Evolutionary conservation across 2,888 invertebrate species (phyloP), one percentile per base, ranked within the genome.

Genomic region (Halocaridina rubra): DNA sequence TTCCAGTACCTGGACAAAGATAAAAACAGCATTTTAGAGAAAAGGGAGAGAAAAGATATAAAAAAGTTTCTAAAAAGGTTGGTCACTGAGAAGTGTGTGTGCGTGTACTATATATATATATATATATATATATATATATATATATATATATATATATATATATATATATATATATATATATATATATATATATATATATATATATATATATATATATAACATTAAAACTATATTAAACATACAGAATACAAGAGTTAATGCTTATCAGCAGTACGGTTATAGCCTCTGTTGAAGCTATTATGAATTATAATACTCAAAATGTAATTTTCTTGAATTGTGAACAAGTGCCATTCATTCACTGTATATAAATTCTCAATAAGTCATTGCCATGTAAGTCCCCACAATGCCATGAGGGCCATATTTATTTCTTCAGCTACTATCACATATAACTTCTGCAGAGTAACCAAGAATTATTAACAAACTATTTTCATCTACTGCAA

Each of bases 11-110:
- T 84, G 3, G 84, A 84, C 67, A 57, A 16, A 22, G 59, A 84
- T 71, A 29, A 59, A 33, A 74, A 79, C 53, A 69, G 29, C 1
- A 53, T 89, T 13, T 88, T 92, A 32, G 91, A 91, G 77, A 89
- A 90, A 39, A 88, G 89, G 72, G 92, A 92, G 39, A 77, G 32
- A 22, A 82, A 71, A 67, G 57, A 53, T 19, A 71, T 59, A 5
- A 76, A 77, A 59, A 71, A 39, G 19, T 69, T 77, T 24, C 69
- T 82, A 27, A 82, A 57, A 59, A 77, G 69, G 82, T 82, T n/a
- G n/a, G n/a, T n/a, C n/a, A n/a, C n/a, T n/a, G n/a, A n/a, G n/a
- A n/a, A n/a, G n/a, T n/a, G n/a, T n/a, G n/a, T n/a, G n/a, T n/a
- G n/a, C n/a, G n/a, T n/a, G n/a, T n/a, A n/a, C n/a, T 24, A 75